Evolutionary conservation across 2,113 vertebrate genomes (phyloP).

Genomic region (Epinephelus moara): DNA sequence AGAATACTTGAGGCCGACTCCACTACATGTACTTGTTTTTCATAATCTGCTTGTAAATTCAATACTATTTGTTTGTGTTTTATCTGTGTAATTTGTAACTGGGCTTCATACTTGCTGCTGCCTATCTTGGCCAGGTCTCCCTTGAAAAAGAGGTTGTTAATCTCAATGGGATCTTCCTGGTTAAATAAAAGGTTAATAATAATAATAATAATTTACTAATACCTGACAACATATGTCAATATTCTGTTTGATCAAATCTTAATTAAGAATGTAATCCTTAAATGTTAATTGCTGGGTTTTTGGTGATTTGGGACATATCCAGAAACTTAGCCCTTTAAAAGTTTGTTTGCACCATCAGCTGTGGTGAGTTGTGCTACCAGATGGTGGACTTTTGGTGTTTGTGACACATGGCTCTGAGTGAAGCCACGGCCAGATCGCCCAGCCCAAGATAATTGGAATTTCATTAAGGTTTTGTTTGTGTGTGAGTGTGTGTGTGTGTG

Average conservation of each 20-base stretch:
- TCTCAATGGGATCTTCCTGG: too few relatives aligned
- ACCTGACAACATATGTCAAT: background rate
- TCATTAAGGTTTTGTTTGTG: slow-evolving; percentile 83
- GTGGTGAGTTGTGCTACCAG: slow-evolving; percentile 70
- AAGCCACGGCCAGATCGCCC: slow-evolving; percentile 74
- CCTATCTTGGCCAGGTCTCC: too few relatives aligned
- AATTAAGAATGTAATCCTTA: background rate
- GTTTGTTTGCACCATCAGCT: slow-evolving; percentile 58
- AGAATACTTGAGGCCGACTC: too few relatives aligned
- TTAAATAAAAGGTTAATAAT: too few relatives aligned
- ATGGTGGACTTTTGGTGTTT: slow-evolving; percentile 83
- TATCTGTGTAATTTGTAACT: too few relatives aligned
- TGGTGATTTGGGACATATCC: background rate
- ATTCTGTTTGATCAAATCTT: background rate
- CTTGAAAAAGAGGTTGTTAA: too few relatives aligned
- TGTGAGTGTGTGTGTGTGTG: slow-evolving; percentile 32
- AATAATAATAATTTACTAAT: too few relatives aligned
- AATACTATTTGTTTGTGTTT: too few relatives aligned
- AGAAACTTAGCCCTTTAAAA: slow-evolving; percentile 10
- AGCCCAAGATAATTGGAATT: slow-evolving; percentile 86
- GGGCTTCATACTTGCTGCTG: too few relatives aligned
- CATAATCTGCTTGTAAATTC: too few relatives aligned
- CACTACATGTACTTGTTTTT: too few relatives aligned
- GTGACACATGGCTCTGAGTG: slow-evolving; percentile 78
- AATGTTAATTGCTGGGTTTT: background rate